phyloP scores from a whole-genome alignment of 1,140 invertebrate genomes.

The Leptinotarsa undecemlineata region DNA sequence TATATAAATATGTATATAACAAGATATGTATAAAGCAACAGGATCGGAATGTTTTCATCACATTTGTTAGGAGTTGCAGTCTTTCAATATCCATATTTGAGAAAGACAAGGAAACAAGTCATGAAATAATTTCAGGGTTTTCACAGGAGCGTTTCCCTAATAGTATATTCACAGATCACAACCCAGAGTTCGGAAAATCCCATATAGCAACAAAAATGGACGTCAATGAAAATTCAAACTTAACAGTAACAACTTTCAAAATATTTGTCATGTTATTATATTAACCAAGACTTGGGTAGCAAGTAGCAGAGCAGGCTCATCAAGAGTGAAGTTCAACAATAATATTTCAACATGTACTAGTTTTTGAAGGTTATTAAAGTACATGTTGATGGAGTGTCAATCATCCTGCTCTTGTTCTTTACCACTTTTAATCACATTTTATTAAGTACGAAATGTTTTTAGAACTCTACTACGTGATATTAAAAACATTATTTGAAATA shows the following conservation, averaged over 20 bases:
- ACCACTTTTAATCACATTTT: too few relatives aligned
- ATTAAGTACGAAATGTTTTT: too few relatives aligned
- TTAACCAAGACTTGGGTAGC: too few relatives aligned
- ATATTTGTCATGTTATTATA: constrained; percentile 9
- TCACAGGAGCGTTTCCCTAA: too few relatives aligned
- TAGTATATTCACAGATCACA: not conserved
- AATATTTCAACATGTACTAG: too few relatives aligned
- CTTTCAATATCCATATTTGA: not conserved
- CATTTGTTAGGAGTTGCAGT: constrained; percentile 24
- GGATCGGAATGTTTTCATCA: constrained; percentile 40
- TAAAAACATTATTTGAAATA: not conserved
- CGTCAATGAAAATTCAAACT: constrained; percentile 6
- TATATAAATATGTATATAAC: constrained; percentile 34
- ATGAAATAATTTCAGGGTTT: too few relatives aligned
- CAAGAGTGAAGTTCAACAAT: too few relatives aligned
- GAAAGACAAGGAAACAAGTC: not conserved
- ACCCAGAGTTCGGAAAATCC: not conserved
- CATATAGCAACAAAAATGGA: not conserved
- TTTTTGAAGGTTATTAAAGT: too few relatives aligned
- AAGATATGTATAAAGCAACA: constrained; percentile 26
- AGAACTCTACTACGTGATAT: too few relatives aligned
- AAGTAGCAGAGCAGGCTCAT: too few relatives aligned
- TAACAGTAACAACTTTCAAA: not conserved
- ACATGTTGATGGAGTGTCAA: too few relatives aligned
- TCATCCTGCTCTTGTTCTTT: too few relatives aligned